phyloP scores from a whole-genome alignment of 2,888 invertebrate species.

The Prostheceraeus crozeri region DNA sequence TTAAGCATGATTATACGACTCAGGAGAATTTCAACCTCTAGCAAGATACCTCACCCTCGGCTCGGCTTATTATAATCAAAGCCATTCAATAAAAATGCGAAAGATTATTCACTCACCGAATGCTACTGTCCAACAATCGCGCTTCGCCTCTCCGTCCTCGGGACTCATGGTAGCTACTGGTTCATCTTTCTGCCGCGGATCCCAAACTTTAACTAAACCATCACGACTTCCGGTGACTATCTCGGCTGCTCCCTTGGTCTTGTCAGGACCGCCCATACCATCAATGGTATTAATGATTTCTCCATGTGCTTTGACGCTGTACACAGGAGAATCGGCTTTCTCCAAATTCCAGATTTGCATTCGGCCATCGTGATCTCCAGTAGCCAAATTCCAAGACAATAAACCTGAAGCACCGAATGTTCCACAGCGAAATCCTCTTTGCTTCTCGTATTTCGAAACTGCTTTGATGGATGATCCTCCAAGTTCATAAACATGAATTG shows the following conservation, averaged over 20 bases:
- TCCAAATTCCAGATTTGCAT: conserved; percentile 67
- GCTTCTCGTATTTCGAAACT: conserved; percentile 64
- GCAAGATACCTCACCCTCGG: no score
- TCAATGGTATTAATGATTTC: conserved; percentile 83
- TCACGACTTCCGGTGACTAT: conserved; percentile 86
- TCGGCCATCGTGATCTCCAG: conserved; percentile 79
- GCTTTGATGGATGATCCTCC: no score
- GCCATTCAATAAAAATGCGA: not conserved
- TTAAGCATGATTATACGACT: no score
- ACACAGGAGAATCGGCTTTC: conserved; percentile 52
- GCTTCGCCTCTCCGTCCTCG: conserved; percentile 61
- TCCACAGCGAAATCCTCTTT: conserved; percentile 80
- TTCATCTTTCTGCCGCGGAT: conserved; percentile 75
- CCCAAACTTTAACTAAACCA: conserved; percentile 90
- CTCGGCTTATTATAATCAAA: no score
- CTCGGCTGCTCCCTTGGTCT: conserved; percentile 84
- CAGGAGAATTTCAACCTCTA: no score
- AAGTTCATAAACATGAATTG: conserved; percentile 64
- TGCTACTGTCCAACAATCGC: conserved; percentile 87
- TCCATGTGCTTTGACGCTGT: conserved; percentile 70
- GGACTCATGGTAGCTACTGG: conserved; percentile 85
- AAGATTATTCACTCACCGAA: conserved; percentile 62
- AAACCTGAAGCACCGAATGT: conserved; percentile 81
- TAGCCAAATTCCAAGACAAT: conserved; percentile 69
- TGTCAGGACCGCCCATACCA: conserved; percentile 73